Evolutionary conservation across 2,797 vertebrate genomes (phyloP).

Genomic region (Xerus rutilus): DNA sequence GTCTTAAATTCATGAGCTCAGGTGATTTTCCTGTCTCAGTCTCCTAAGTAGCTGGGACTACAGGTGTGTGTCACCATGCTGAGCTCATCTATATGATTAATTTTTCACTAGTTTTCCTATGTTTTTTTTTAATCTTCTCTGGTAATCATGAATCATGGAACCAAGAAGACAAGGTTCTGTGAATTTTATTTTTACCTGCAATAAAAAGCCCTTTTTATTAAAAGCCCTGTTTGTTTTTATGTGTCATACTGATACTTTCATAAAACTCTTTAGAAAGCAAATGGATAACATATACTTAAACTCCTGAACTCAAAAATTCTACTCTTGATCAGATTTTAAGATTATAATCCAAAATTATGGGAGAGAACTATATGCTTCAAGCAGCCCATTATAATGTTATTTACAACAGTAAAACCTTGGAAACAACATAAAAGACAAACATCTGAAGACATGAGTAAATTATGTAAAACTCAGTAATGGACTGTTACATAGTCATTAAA

Average conservation of each 20-base stretch:
- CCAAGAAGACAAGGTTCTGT: neutral
- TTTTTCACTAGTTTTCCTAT: constrained; percentile 19
- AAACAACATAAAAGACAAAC: constrained; percentile 41
- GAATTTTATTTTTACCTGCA: constrained; percentile 47
- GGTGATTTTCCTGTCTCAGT: no score
- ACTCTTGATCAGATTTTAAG: constrained; percentile 6
- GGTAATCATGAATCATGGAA: neutral
- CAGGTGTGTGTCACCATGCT: no score
- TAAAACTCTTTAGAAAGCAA: neutral
- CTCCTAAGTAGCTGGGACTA: no score
- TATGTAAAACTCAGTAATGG: neutral
- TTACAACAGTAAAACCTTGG: neutral
- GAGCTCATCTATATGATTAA: neutral
- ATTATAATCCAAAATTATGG: constrained; percentile 30
- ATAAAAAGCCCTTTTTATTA: constrained; percentile 5
- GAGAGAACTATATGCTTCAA: neutral
- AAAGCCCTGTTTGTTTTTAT: neutral
- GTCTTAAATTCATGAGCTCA: no score
- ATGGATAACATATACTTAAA: neutral
- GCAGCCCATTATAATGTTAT: neutral
- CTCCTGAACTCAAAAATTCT: neutral
- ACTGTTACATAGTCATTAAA: constrained; percentile 48
- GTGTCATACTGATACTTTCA: neutral
- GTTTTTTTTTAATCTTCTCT: constrained; percentile 1
- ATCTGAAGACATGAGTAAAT: constrained; percentile 1